These are phyloP conservation scores for Hydrochoerus hydrochaeris DNA, from an alignment of 2,113 vertebrate species.

Conservation along the genomic window DNA sequence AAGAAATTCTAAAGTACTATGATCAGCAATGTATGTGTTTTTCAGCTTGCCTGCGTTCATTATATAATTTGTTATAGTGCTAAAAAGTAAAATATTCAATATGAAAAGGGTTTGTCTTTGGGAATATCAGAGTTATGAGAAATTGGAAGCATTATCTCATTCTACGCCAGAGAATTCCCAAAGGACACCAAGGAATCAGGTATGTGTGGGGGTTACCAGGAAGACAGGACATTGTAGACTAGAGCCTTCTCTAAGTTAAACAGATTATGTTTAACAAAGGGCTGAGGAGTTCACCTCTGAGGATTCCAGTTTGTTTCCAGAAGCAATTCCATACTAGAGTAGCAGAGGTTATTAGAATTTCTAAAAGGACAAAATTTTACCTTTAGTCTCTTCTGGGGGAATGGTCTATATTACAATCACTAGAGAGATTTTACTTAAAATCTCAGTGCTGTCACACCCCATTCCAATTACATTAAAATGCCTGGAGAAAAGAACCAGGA, in stretches of 20 bases:
- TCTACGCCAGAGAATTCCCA: not conserved
- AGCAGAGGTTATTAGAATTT: not conserved
- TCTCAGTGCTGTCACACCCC: not conserved
- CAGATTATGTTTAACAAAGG: not conserved
- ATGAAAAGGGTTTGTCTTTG: not conserved
- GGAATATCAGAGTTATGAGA: not conserved
- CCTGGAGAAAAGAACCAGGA: not conserved
- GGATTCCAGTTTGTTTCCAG: not conserved
- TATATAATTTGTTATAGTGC: not conserved
- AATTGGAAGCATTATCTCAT: not conserved
- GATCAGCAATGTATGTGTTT: not conserved
- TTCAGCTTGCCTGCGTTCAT: not conserved
- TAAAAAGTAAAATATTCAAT: conserved; percentile 22
- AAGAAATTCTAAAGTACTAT: not conserved
- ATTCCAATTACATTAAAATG: not conserved
- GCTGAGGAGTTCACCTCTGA: not conserved
- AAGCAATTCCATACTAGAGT: conserved; percentile 27
- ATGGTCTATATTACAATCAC: not conserved
- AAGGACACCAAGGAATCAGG: conserved; percentile 33
- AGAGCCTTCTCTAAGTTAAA: conserved; percentile 18
- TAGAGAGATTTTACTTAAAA: not conserved
- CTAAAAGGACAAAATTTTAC: not conserved
- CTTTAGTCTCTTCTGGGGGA: conserved; percentile 4
- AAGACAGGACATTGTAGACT: not conserved
- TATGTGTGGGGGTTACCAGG: not conserved